Percentiles rank a stretch among this genome's conserved stretches.
Evolutionary conservation across 1,140 invertebrate genomes (phyloP).

Genomic region (Asobara japonica): DNA sequence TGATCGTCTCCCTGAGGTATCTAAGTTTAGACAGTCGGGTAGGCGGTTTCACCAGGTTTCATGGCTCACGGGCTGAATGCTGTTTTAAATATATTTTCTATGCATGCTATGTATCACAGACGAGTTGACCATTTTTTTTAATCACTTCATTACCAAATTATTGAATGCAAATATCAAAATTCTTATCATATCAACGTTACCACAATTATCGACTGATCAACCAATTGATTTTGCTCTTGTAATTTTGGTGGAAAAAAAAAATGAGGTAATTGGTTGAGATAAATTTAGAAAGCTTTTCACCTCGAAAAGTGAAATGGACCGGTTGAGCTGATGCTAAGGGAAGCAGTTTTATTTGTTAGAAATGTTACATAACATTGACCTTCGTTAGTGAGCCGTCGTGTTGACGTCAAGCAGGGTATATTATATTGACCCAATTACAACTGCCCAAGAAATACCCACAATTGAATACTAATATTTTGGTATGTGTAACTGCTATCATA

Average conservation of each 20-base stretch:
- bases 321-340: neutral
- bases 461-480: neutral
- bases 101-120: neutral
- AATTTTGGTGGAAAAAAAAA: too few species aligned
- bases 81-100: constrained; percentile 22
- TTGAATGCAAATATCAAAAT: neutral
- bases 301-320: neutral
- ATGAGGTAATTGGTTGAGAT: too few species aligned
- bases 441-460: neutral
- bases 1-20: constrained; percentile 22
- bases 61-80: constrained; percentile 30
- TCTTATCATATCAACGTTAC: too few species aligned
- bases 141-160: neutral
- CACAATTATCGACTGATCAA: too few species aligned
- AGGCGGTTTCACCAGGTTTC: constrained; percentile 32
- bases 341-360: constrained; percentile 25
- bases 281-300: neutral
- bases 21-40: constrained; percentile 40
- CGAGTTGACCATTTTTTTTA: constrained; percentile 5
- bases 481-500: too few species aligned
- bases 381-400: constrained; percentile 51
- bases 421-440: constrained; percentile 3
- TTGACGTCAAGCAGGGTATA: constrained; percentile 45
- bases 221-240: too few species aligned
- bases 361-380: constrained; percentile 60